Evolutionary conservation across 2,888 invertebrate genomes (phyloP), one percentile per base, ranked within the genome.

Genomic region (Acronicta psi): DNA sequence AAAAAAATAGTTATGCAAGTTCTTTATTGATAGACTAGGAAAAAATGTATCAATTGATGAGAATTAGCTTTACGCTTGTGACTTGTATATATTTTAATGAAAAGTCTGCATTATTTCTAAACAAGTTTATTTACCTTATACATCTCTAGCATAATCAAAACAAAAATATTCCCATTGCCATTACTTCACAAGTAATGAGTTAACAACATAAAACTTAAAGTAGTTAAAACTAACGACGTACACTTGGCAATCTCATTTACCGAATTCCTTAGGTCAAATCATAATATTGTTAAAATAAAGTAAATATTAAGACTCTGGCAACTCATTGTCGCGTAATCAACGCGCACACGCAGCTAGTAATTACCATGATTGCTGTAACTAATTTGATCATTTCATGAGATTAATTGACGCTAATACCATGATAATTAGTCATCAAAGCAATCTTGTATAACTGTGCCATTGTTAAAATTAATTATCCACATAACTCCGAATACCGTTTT

Each of bases 101-200:
- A 61, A 38, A 62, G 9, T 6, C 17, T 0, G 9, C 7, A 36
- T 36, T 73, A 77, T 76, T 70, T 78, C 79, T 85, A 85, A 86
- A 87, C 80, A 88, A 82, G 67, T 73, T 90, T 90, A 89, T 85
- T 90, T 79, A 82, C 85, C 90, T 90, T 90, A 90, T 75, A 89
- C 87, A 86, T 86, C 77, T 89, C 82, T 86, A 89, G 79, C 85
- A 87, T 84, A 88, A 85, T 88, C 71, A 88, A 83, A 91, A 91
- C 90, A 89, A 88, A 91, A 89, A 86, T 83, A 81, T 84, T 79
- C 79, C 76, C 79, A 75, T 73, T 51, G 68, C 62, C 81, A 88
- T 87, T 88, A 91, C 91, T 91, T 91, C 77, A 82, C 74, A 91
- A 91, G 92, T 88, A 92, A 90, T 79, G 84, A 73, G 80, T 76